Evolutionary conservation across 2,797 vertebrate species (phyloP).

Genomic region (Spea hammondii): DNA sequence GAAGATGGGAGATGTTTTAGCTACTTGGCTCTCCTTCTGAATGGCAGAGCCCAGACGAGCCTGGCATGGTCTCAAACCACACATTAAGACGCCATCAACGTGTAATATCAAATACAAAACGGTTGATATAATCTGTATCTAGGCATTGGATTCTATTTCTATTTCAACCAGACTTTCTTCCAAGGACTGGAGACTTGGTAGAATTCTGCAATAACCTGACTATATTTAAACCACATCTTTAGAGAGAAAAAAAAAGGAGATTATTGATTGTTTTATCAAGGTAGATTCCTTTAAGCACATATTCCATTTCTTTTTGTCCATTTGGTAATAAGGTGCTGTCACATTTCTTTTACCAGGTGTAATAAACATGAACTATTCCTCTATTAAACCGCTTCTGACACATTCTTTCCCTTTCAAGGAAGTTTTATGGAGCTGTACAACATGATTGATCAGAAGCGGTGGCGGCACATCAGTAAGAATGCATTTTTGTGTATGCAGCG

Average conservation of each 20-base stretch:
- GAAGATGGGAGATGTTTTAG: no score
- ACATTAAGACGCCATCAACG: no score
- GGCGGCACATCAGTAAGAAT: neutral
- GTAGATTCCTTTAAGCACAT: neutral
- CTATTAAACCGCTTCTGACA: slow-evolving; percentile 4
- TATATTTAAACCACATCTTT: neutral
- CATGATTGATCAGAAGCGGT: neutral
- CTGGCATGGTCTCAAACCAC: no score
- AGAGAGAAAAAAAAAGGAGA: neutral
- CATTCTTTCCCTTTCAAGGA: slow-evolving; percentile 2
- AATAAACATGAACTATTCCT: slow-evolving; percentile 5
- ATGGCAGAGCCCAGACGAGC: no score
- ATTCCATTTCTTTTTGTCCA: neutral
- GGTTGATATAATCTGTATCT: no score
- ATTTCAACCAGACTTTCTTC: no score
- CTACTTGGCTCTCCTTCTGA: no score
- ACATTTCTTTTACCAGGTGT: slow-evolving; percentile 7
- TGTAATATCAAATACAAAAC: no score
- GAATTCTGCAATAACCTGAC: neutral
- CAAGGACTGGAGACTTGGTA: no score
- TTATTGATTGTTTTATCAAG: neutral
- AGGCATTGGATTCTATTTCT: no score
- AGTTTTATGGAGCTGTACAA: slow-evolving; percentile 4
- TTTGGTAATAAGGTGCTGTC: slow-evolving; percentile 5
- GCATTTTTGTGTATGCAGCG: neutral